A percentile compares a stretch with the other conserved stretches of the same genome.
phyloP scores from a whole-genome alignment of 2,113 vertebrate species.

The Microtus montanus region DNA sequence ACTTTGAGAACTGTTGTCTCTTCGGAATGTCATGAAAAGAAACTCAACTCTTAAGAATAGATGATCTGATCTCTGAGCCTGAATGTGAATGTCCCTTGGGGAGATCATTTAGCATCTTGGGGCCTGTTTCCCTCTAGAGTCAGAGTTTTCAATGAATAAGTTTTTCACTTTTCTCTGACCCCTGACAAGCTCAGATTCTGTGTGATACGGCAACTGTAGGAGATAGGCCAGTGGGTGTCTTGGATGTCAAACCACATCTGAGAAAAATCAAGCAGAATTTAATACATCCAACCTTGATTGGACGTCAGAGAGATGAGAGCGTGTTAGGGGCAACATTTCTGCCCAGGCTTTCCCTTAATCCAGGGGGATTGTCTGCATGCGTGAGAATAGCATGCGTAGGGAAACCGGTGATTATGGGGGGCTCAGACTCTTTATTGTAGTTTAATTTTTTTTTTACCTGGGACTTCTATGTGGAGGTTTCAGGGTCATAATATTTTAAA shows the following conservation, averaged over 20 bases:
- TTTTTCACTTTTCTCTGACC: conserved; percentile 18
- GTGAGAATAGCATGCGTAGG: neutral
- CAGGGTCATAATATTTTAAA: conserved; percentile 39
- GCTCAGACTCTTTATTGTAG: neutral
- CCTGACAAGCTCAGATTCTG: neutral
- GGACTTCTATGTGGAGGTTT: neutral
- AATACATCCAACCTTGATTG: neutral
- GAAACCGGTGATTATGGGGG: neutral
- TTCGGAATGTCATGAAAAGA: neutral
- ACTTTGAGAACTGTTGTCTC: neutral
- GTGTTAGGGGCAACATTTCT: neutral
- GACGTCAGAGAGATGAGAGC: neutral
- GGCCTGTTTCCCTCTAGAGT: neutral
- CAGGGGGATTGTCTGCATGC: neutral
- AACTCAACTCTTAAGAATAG: neutral
- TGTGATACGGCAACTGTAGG: neutral
- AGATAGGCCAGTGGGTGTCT: neutral
- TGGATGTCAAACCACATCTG: neutral
- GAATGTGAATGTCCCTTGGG: neutral
- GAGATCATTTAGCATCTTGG: neutral
- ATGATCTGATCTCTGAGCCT: neutral
- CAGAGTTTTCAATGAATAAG: neutral
- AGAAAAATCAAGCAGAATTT: neutral
- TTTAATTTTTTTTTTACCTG: conserved; percentile 26
- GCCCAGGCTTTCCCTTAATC: neutral